Evolutionary conservation across 2,888 invertebrate genomes (phyloP), one percentile per base, ranked within the genome.

Genomic region (Hedychridium roseum): DNA sequence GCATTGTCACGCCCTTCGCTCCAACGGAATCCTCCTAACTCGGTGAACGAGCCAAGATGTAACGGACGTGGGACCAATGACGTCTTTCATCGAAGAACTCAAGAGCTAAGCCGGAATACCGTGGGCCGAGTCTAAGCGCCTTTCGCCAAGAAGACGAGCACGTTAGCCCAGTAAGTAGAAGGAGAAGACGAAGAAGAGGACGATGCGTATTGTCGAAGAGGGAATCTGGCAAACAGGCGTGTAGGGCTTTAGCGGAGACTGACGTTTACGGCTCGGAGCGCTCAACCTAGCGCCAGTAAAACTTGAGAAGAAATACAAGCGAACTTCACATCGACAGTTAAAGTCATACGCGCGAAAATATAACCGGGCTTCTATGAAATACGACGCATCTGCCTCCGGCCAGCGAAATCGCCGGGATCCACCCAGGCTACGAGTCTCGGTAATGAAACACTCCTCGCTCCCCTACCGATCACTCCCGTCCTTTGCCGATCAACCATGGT

Each of bases 261-360:
- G 71, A 71, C 71, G 66, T 71, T 71, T 70, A 71, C 69, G 60
- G 69, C 66, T 62, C 56, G 43, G 57, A 64, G 65, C 69, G 66
- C 64, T 64, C 68, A 61, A 68, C 63, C 64, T 66, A 65, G 70
- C 66, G 71, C 63, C 69, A 70, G 71, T 73, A 73, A 73, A 73
- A 73, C 68, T 68, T 64, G 56, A 68, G 64, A 64, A 72, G 67
- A 70, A 74, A 71, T 69, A 73, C 64, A 72, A 68, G 64, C 69
- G 64, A 71, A 68, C 63, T 71, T 54, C 66, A 57, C 69, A 70
- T 73, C 73, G 71, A 73, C 70, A 70, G 71, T 76, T 75, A 76
- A 76, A 74, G 74, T 75, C 74, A 71, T 74, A 72, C 68, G 73
- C 71, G 70, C 70, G 72, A 74, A 75, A 75, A 75, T 76, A 74